phyloP scores from a whole-genome alignment of 2,888 invertebrate genomes.

The Folsomia candida region DNA sequence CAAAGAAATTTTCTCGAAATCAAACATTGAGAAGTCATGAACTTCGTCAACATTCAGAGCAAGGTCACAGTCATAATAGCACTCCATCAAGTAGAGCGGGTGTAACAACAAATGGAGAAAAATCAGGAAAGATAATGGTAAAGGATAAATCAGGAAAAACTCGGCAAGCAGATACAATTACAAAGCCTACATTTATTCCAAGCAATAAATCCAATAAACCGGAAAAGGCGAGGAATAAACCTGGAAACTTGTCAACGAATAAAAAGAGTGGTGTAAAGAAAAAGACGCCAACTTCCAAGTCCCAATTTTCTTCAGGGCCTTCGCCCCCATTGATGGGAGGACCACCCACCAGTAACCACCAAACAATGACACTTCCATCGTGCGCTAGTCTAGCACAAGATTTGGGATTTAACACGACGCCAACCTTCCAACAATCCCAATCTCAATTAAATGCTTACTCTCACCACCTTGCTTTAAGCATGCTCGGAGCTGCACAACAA shows the following conservation, averaged over 20 bases:
- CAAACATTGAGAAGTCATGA: slow-evolving; percentile 31
- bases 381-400: not conserved
- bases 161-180: not conserved
- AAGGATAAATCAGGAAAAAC: not conserved
- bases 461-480: not conserved
- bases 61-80: not conserved
- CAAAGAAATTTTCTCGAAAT: slow-evolving; percentile 24
- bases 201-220: not conserved
- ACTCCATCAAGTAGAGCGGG: not conserved
- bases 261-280: not conserved
- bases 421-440: not conserved
- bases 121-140: not conserved
- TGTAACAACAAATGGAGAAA: not conserved
- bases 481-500: not conserved
- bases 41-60: slow-evolving; percentile 16
- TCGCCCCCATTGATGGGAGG: not conserved
- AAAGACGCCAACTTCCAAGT: not conserved
- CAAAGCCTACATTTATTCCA: not conserved
- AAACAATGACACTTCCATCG: not conserved
- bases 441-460: not conserved
- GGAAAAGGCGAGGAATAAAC: not conserved
- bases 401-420: not conserved
- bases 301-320: not conserved
- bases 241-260: not conserved
- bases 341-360: not conserved